Conservation (phyloP, 2,888 invertebrate species). For the Bombylius discolor region DNA sequence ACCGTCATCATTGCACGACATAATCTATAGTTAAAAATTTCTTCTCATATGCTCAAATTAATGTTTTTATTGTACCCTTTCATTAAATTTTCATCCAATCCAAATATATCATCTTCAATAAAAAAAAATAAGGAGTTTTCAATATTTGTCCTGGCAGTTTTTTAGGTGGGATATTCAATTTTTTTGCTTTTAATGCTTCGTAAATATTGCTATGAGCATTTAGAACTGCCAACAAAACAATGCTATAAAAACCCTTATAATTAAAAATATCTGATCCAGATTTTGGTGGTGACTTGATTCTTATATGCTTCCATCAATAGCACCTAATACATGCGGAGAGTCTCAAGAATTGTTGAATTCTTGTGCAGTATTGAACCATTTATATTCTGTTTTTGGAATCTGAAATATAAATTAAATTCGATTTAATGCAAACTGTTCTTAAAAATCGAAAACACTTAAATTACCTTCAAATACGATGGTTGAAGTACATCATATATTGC, state of each 20-base stretch:
- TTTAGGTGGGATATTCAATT: background rate
- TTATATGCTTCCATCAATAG: no score
- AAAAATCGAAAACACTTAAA: no score
- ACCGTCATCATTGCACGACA: background rate
- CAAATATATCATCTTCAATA: slow-evolving; percentile 2
- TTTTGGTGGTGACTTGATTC: no score
- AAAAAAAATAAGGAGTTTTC: background rate
- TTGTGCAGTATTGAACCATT: no score
- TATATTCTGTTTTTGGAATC: no score
- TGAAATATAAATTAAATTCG: no score
- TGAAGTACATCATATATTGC: no score
- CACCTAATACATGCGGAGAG: no score
- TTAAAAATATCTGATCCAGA: no score
- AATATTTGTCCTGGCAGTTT: background rate
- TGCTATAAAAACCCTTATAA: slow-evolving; percentile 6
- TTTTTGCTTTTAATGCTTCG: background rate
- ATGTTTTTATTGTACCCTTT: background rate
- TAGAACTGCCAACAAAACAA: background rate
- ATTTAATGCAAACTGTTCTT: no score
- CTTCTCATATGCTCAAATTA: background rate
- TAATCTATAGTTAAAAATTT: slow-evolving; percentile 3
- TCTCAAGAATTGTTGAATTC: no score
- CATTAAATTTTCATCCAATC: slow-evolving; percentile 1
- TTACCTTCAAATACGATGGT: no score
- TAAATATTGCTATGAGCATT: background rate